phyloP scores from a whole-genome alignment of 2,797 vertebrate genomes.

The Steatocranus sp. region DNA sequence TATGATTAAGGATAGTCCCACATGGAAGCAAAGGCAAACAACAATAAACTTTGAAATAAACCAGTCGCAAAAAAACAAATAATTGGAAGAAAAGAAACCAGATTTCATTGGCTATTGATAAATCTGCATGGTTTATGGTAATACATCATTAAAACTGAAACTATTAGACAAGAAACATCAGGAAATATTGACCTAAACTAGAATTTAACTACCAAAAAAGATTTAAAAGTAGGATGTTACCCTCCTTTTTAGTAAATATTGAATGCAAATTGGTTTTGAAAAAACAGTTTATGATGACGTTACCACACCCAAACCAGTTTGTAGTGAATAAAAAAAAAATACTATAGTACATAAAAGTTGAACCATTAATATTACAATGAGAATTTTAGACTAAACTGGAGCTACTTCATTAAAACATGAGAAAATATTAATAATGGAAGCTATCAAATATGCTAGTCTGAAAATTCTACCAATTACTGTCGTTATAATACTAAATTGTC shows the following conservation, averaged over 20 bases:
- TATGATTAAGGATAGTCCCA: background rate
- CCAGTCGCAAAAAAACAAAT: background rate
- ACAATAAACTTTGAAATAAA: background rate
- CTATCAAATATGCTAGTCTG: background rate
- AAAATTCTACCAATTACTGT: background rate
- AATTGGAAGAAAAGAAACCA: background rate
- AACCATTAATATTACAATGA: background rate
- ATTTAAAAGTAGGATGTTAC: background rate
- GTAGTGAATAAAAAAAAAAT: background rate
- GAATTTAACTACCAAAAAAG: background rate
- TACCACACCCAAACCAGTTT: background rate
- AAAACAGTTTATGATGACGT: background rate
- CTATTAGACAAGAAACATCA: background rate
- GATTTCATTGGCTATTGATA: background rate
- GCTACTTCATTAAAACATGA: background rate
- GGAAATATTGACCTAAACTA: background rate
- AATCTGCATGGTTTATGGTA: background rate
- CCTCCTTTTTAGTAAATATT: background rate
- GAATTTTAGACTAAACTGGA: background rate
- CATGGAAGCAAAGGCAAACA: background rate
- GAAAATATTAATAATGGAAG: background rate
- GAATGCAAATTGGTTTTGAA: background rate
- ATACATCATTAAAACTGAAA: background rate
- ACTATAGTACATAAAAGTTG: background rate
- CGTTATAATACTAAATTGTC: background rate